phyloP scores from a whole-genome alignment of 2,888 invertebrate genomes.

The Ischnus inquisitorius region DNA sequence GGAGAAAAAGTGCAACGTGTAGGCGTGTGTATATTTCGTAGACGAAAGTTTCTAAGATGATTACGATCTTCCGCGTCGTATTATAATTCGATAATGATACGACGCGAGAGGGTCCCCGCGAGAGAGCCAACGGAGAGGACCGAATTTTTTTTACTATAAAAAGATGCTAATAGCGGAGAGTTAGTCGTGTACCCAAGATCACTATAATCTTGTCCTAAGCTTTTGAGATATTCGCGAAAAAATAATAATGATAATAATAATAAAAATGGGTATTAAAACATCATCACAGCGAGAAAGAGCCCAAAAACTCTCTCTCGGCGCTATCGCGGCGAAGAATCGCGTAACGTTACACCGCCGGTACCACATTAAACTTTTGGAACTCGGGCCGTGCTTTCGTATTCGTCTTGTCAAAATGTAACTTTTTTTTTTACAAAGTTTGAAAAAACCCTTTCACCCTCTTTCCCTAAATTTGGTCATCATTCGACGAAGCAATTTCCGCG shows the following conservation, averaged over 20 bases:
- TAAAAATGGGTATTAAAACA: constrained; percentile 83
- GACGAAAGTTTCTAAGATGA: constrained; percentile 79
- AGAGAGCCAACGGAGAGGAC: constrained; percentile 25
- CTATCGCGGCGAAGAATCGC: constrained; percentile 58
- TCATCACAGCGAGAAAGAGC: constrained; percentile 74
- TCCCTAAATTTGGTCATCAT: too few species aligned
- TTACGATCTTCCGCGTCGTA: constrained; percentile 82
- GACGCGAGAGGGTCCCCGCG: constrained; percentile 74
- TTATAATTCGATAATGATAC: constrained; percentile 85
- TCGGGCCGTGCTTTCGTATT: constrained; percentile 27
- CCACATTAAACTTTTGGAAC: constrained; percentile 28
- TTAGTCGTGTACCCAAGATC: constrained; percentile 81
- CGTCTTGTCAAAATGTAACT: constrained; percentile 21
- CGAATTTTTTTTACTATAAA: constrained; percentile 76
- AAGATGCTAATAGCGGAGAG: constrained; percentile 83
- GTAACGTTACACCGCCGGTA: not conserved
- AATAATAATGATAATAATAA: constrained; percentile 41
- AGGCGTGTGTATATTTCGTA: constrained; percentile 79
- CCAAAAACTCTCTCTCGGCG: constrained; percentile 47
- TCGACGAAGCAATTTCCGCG: too few species aligned
- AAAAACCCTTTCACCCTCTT: too few species aligned
- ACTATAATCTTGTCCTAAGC: constrained; percentile 78
- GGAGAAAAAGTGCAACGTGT: constrained; percentile 71
- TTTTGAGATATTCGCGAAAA: constrained; percentile 55
- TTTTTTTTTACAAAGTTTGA: not conserved